phyloP scores from a whole-genome alignment of 2,888 invertebrate genomes.

The Deilephila porcellus region DNA sequence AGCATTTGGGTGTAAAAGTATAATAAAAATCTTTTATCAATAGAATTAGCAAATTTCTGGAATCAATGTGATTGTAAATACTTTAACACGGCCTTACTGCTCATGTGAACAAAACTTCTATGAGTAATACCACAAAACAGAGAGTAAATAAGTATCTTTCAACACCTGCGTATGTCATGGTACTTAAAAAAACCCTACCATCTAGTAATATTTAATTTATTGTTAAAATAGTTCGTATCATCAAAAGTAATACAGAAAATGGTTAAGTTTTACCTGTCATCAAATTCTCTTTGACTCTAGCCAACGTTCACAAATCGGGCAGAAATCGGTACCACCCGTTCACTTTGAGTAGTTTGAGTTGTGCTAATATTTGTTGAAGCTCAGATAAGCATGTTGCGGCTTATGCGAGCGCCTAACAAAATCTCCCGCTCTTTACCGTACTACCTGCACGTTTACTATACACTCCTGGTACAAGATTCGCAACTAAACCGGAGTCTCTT shows the following conservation, averaged over 20 bases:
- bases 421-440: slow-evolving; percentile 10
- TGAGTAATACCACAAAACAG: too few species aligned
- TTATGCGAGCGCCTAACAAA: slow-evolving; percentile 22
- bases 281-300: not conserved
- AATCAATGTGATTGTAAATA: too few species aligned
- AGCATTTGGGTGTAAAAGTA: not conserved
- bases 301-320: not conserved
- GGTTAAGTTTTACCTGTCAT: not conserved
- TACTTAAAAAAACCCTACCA: too few species aligned
- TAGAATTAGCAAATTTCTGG: too few species aligned
- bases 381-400: slow-evolving; percentile 15
- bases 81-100: too few species aligned
- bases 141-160: too few species aligned
- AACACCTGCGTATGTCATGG: too few species aligned
- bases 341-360: slow-evolving; percentile 21
- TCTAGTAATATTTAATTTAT: too few species aligned
- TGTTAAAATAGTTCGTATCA: too few species aligned
- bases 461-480: slow-evolving; percentile 24
- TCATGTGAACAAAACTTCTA: too few species aligned
- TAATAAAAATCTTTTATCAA: not conserved
- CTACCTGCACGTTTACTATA: slow-evolving; percentile 19
- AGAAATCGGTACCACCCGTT: not conserved
- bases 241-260: too few species aligned
- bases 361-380: slow-evolving; percentile 14
- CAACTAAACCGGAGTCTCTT: slow-evolving; percentile 34